Evolutionary conservation across 2,113 vertebrate species (phyloP), one percentile per base, ranked within the genome.

Genomic region (Scalopus aquaticus): DNA sequence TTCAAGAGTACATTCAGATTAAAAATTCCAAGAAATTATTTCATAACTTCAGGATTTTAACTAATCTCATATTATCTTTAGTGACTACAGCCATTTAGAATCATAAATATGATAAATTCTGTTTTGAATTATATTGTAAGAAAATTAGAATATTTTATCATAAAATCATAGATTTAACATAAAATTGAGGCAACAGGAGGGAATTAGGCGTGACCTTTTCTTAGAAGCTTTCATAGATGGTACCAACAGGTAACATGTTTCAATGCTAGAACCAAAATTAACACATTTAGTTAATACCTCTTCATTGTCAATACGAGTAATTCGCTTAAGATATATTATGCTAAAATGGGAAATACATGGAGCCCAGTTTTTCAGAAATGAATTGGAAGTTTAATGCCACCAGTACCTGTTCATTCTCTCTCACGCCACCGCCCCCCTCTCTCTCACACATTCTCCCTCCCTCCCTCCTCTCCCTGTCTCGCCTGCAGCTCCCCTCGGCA

Each of bases 21-120:
- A 30, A 72, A 94, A 82, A 46, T 70, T 93, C 85, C 32, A 82
- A 77, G 74, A 62, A 78, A 95, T 58, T 67, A 49, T 67, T 77
- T 44, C 44, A 1, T 58, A 73, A 1, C 5, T 49, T 86, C 24
- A 65, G 15, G 6, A 77, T 79, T 96, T 77, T 87, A 72, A 42
- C 28, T 92, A 22, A 44, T 56, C 32, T 79, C 19, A 11, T 20
- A 32, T 92, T 95, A 91, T 32, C 9, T 78, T 81, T 58, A 85
- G 60, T 80, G 64, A 44, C 51, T 85, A 5, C 3, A 49, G 12
- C 26, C 30, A 62, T 20, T 17, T 28, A 4, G 16, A 65, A 76
- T 88, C 20, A 78, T 32, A 83, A 73, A 79, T 35, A 85, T 6
- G 4, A 81, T n/a, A 16, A 62, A 65, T 92, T 88, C 10, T 11